Base-by-base conservation (phyloP, 1,140 invertebrate genomes). In the Zaprionus nigranus region DNA sequence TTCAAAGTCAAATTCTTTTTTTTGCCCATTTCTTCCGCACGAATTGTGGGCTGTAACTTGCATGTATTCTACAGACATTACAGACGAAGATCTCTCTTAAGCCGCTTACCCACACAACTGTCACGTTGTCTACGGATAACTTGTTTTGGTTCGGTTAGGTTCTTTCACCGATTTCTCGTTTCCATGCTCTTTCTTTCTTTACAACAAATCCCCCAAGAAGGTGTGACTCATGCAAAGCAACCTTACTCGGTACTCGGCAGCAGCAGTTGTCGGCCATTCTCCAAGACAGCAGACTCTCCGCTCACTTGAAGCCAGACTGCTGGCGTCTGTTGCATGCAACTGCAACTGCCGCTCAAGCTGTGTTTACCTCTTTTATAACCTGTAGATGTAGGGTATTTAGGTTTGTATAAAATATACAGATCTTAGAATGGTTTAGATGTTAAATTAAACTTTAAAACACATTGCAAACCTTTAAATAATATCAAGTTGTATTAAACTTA, bases 51-150 rank as follows among this genome's bases (percentile, higher is more conserved):
- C 57, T 36, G 64, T 61, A 26, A 61, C 46, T 65, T 66, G 24
- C 71, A 36, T 49, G 24, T 64, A 64, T 28, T 53, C 30, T 66
- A 69, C 65, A 62, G 74, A 73, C 40, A 15, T 2, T 46, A 46
- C 40, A 46, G n/a, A 46, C 40, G n/a, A 46, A 66, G 82, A 80
- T 75, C 85, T 73, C 85, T 73, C 46, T 75, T 87, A 90, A 87
- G 84, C 84, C 75, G 85, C 81, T 87, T 87, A 87, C 81, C 78
- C 78, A 81, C 85, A 88, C 85, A 87, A 84, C 74, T 88, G 84
- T 83, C 84, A 87, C 84, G 85, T 67, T 68, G 80, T 67, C 75
- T 54, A 34, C 78, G 83, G 70, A 78, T 84, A 84, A 87, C 84
- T 81, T 90, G 84, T 90, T 87, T 87, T 56, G 28, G 28, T n/a